Evolutionary conservation across 2,113 vertebrate species (phyloP).

Genomic region (Nannospalax galili): DNA sequence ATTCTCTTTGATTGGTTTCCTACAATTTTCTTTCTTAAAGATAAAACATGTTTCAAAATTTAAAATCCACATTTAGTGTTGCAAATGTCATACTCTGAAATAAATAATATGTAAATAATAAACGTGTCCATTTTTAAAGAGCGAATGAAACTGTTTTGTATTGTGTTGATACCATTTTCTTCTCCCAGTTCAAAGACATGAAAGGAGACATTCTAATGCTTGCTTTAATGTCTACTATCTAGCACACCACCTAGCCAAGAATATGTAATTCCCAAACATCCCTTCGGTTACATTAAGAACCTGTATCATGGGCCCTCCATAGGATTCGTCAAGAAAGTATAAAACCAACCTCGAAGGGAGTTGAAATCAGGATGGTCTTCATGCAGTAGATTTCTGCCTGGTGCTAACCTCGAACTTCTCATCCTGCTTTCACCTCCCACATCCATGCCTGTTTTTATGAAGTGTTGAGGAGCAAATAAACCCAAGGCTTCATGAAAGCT

Average conservation of each 20-base stretch:
- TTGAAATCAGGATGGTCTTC: background rate
- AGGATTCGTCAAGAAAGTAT: background rate
- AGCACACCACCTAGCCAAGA: background rate
- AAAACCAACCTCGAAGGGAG: background rate
- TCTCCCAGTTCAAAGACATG: background rate
- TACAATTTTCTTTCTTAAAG: background rate
- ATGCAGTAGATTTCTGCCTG: background rate
- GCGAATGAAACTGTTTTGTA: background rate
- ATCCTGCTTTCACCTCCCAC: no score
- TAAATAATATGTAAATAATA: background rate
- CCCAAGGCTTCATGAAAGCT: no score
- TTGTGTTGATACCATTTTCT: background rate
- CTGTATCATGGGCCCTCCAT: background rate
- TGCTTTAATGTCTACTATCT: background rate
- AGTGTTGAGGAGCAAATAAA: background rate
- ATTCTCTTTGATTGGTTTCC: background rate
- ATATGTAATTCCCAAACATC: background rate
- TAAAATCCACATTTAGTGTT: background rate
- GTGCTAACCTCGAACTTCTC: background rate
- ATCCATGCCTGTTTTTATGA: background rate
- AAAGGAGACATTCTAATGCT: background rate
- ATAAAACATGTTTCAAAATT: background rate
- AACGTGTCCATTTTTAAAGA: background rate
- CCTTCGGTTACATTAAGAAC: background rate
- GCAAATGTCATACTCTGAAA: background rate